These are phyloP conservation scores for Pyralis farinalis DNA, from an alignment of 2,888 invertebrate genomes.

Conservation along the genomic window DNA sequence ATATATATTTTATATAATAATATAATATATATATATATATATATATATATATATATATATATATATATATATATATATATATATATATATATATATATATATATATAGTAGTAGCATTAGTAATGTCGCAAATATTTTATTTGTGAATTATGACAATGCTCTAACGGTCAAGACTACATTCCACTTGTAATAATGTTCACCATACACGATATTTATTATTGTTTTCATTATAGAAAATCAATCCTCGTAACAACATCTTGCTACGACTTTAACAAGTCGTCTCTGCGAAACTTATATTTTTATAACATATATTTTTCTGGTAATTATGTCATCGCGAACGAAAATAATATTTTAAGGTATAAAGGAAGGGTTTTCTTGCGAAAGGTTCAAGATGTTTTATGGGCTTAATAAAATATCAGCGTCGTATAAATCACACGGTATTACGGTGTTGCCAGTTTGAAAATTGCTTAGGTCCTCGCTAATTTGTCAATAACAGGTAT, in stretches of 20 bases:
- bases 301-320: conserved; percentile 35
- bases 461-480: conserved; percentile 34
- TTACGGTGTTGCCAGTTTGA: conserved; percentile 42
- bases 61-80: too few species aligned
- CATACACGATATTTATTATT: conserved; percentile 23
- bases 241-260: conserved; percentile 26
- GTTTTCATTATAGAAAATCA: conserved; percentile 25
- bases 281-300: conserved; percentile 28
- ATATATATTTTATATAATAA: too few species aligned
- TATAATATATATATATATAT: too few species aligned
- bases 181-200: conserved; percentile 14
- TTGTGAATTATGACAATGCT: too few species aligned
- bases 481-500: conserved; percentile 8
- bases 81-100: too few species aligned
- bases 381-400: conserved; percentile 56
- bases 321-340: conserved; percentile 44
- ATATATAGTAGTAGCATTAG: too few species aligned
- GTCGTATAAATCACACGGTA: conserved; percentile 57
- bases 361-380: conserved; percentile 47
- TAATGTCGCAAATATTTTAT: too few species aligned
- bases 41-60: too few species aligned
- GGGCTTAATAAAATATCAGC: conserved; percentile 61
- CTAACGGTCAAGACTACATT: too few species aligned
- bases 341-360: conserved; percentile 45
- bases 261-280: conserved; percentile 26